Conservation (phyloP, 2,113 vertebrate genomes). For the Onychostruthus taczanowskii region DNA sequence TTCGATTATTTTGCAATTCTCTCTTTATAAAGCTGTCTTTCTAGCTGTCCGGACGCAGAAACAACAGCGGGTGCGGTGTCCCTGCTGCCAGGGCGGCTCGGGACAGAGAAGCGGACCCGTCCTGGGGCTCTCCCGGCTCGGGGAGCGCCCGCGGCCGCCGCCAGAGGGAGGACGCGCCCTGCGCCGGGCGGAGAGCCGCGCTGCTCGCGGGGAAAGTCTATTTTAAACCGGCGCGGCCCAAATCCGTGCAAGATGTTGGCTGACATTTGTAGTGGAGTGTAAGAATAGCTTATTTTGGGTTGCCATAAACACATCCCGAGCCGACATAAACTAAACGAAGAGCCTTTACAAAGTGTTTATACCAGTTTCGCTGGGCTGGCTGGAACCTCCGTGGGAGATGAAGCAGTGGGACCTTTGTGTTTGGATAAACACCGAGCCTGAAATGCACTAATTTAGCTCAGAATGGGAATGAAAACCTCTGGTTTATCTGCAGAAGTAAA, state of each 20-base stretch:
- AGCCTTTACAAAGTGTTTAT: conserved; percentile 10
- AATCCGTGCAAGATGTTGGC: conserved; percentile 22
- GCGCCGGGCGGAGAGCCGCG: background rate
- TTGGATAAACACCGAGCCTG: conserved; percentile 18
- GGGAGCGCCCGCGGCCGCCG: background rate
- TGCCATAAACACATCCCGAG: conserved; percentile 38
- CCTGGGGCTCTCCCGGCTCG: too few relatives aligned
- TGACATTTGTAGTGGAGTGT: background rate
- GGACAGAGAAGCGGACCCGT: too few relatives aligned
- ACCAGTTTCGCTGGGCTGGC: background rate
- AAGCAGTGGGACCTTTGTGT: background rate
- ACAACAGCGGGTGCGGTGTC: accelerated
- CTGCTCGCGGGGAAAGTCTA: background rate
- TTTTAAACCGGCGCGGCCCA: background rate
- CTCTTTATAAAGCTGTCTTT: background rate
- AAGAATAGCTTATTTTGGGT: conserved; percentile 12
- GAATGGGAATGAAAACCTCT: background rate
- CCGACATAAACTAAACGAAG: conserved; percentile 16
- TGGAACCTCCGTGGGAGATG: background rate
- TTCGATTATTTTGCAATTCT: background rate
- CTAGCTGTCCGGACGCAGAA: accelerated
- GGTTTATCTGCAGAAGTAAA: conserved; percentile 27
- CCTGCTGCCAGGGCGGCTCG: background rate
- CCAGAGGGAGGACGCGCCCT: conserved; percentile 41
- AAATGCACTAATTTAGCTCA: background rate